Conservation (phyloP, 1,140 invertebrate species). For the Aphidius gifuensis region DNA sequence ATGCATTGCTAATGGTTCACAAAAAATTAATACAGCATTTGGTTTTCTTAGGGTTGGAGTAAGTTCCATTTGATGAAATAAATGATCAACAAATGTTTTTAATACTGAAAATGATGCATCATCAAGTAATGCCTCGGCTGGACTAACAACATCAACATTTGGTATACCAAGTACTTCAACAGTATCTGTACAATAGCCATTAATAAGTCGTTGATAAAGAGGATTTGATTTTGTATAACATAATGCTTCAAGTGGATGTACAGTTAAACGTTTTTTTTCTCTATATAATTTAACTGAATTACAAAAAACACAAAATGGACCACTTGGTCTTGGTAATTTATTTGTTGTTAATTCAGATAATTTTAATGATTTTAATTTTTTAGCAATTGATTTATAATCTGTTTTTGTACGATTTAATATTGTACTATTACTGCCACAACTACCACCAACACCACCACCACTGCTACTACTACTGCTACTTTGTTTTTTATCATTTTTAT, state of each 20-base stretch:
- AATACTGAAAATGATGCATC: conserved; percentile 50
- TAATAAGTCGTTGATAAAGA: conserved; percentile 50
- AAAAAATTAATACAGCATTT: conserved; percentile 53
- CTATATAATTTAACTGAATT: conserved; percentile 50
- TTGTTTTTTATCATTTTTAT: conserved; percentile 20
- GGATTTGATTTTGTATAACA: conserved; percentile 47
- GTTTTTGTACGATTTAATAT: conserved; percentile 44
- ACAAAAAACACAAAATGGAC: conserved; percentile 52
- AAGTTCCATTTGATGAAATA: conserved; percentile 53
- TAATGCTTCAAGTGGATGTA: conserved; percentile 41
- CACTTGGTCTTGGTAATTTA: conserved; percentile 45
- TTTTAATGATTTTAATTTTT: conserved; percentile 45
- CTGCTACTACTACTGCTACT: conserved; percentile 36
- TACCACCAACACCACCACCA: conserved; percentile 18
- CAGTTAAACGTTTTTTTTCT: conserved; percentile 47
- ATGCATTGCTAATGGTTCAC: conserved; percentile 53
- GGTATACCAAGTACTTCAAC: conserved; percentile 50
- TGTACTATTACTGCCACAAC: conserved; percentile 37
- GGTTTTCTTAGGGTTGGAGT: conserved; percentile 49
- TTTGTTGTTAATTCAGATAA: conserved; percentile 41
- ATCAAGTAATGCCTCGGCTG: conserved; percentile 50
- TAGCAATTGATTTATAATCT: conserved; percentile 44
- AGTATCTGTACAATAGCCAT: conserved; percentile 52
- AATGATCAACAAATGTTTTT: conserved; percentile 52
- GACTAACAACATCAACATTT: conserved; percentile 54